Conservation (phyloP, 2,888 invertebrate species). For the Sipha maydis region DNA sequence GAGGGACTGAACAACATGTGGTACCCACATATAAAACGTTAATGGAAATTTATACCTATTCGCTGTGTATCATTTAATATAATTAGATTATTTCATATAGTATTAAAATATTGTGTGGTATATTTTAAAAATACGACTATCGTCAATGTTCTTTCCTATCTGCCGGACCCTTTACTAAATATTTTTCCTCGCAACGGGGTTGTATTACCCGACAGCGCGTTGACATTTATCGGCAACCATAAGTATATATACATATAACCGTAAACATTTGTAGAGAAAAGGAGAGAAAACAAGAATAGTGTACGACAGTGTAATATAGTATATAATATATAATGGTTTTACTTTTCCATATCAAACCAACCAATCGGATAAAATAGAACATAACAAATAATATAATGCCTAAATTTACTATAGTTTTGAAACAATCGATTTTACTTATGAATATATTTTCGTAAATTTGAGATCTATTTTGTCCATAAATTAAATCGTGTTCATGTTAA, state of each 20-base stretch:
- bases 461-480: no score
- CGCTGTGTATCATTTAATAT: conserved; percentile 33
- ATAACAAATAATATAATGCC: no score
- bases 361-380: no score
- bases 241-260: not conserved
- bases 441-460: no score
- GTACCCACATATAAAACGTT: conserved; percentile 42
- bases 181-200: conserved; percentile 42
- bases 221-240: conserved; percentile 34
- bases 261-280: no score
- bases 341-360: no score
- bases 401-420: no score
- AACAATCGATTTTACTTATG: no score
- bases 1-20: conserved; percentile 44
- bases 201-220: not conserved
- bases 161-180: conserved; percentile 24
- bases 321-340: no score
- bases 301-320: no score
- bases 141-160: conserved; percentile 13
- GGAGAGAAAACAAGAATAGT: no score
- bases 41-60: conserved; percentile 57
- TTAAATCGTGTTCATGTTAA: no score
- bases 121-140: conserved; percentile 46
- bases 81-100: conserved; percentile 35
- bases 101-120: conserved; percentile 19